Base-by-base conservation (phyloP, 1,140 invertebrate genomes). In the Lasioglossum baleicum region DNA sequence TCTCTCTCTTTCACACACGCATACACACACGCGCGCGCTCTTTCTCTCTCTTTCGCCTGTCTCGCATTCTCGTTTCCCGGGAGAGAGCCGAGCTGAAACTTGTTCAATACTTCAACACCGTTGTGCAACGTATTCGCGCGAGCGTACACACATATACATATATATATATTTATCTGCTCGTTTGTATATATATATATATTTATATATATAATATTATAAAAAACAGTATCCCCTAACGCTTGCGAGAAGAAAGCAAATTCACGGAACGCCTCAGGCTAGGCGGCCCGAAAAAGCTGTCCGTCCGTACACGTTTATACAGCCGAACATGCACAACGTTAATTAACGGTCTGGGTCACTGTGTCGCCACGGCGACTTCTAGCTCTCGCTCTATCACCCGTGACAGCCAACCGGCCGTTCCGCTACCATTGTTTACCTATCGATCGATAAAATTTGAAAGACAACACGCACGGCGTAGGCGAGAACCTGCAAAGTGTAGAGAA, bases 51-150 rank as follows among this genome's bases (percentile, higher is more conserved):
- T 48, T 48, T 8, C 44, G 35, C 35, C 35, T 35, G 35, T 48
- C 13, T 13, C 44, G 8, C 13, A 7, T 8, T 48, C 44, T 48
- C 44, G 35, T 48, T 11, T 53, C 51, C 15, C 44, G 44, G 44
- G 8, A 48, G 44, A 53, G 74, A 83, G 66, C 75, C 86, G 92
- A 93, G 90, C 92, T 92, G 91, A 92, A 92, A 93, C 92, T 91
- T 92, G 92, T 93, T 93, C 92, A 93, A 93, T 93, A 89, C 35
- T 78, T 86, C 70, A 87, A 88, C 83, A 81, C 66, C 71, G 40
- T 83, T 89, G 82, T 88, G 75, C 80, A 80, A 72, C 81, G 79
- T 82, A 84, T 88, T 78, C 75, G 77, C 81, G 77, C 81, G 77
- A 84, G 73, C 81, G 79, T 85, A 82, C 74, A 85, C 81, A 88